Percentiles rank a stretch among this genome's conserved stretches.
Conservation (phyloP, 1,140 invertebrate species). For the Centruroides vittatus region DNA sequence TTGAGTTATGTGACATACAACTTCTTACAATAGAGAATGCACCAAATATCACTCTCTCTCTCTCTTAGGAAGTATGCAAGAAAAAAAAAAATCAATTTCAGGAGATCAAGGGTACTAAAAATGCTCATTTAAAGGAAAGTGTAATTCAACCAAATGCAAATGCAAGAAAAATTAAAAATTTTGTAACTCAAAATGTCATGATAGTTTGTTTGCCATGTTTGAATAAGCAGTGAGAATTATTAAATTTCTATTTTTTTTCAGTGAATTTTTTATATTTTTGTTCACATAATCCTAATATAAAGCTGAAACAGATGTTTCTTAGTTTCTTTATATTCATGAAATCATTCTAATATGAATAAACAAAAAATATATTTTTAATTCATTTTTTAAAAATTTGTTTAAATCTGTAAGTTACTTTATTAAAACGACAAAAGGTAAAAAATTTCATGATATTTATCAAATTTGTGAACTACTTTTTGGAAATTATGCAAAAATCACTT, state of each 20-base stretch:
- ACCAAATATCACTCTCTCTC: not conserved
- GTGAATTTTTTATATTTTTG: not conserved
- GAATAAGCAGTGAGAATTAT: not conserved
- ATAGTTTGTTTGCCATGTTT: conserved; percentile 2
- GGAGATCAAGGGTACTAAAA: not conserved
- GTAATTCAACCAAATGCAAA: conserved; percentile 1
- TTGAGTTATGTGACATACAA: not conserved
- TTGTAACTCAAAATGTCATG: conserved; percentile 1
- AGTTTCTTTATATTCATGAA: not conserved
- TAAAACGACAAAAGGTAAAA: not conserved
- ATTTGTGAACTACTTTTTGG: no score
- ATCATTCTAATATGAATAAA: not conserved
- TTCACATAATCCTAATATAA: not conserved
- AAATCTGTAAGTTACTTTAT: not conserved
- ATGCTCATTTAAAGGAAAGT: not conserved
- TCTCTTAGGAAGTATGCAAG: not conserved
- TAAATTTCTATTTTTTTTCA: not conserved
- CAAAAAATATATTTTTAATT: not conserved
- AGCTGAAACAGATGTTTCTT: not conserved
- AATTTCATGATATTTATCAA: no score
- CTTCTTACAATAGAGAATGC: not conserved
- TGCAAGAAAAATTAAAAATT: not conserved
- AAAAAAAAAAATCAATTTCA: not conserved
- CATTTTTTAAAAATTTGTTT: not conserved
- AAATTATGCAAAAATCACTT: no score